These are phyloP conservation scores for Oscheius sp. DNA, from an alignment of 2,888 invertebrate genomes.

Conservation along the genomic window DNA sequence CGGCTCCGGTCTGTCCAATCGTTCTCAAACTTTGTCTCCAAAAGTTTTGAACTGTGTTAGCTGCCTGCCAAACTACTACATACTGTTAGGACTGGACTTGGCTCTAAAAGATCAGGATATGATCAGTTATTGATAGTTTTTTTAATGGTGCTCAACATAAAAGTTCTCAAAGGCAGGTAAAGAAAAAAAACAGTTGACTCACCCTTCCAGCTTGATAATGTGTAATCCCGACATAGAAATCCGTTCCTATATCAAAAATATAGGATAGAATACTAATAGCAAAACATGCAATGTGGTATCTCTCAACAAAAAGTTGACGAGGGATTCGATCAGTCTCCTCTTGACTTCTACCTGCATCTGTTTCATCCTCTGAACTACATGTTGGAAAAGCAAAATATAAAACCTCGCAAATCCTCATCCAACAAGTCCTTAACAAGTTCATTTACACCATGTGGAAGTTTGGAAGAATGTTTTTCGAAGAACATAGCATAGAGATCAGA, in stretches of 20 bases:
- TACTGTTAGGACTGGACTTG: no score
- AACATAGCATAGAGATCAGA: not conserved
- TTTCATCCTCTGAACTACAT: conserved; percentile 12
- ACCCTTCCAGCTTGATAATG: conserved; percentile 34
- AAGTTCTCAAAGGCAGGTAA: no score
- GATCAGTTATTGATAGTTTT: no score
- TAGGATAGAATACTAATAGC: conserved; percentile 61
- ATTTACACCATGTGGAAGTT: not conserved
- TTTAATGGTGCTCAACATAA: no score
- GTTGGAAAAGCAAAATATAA: not conserved
- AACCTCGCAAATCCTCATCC: not conserved
- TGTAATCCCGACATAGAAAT: conserved; percentile 17
- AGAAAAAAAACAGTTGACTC: not conserved
- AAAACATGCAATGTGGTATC: conserved; percentile 62
- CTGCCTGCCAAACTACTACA: no score
- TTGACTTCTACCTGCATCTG: not conserved
- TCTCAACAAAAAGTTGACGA: conserved; percentile 46
- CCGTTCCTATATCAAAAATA: conserved; percentile 50
- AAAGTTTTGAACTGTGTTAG: no score
- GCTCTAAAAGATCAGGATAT: no score
- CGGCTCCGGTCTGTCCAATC: no score
- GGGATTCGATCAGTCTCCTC: conserved; percentile 60
- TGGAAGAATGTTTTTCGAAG: not conserved
- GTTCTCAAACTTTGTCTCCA: no score
- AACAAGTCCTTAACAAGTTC: not conserved